phyloP scores from a whole-genome alignment of 1,140 invertebrate species.

The Drosophila pseudoobscura region DNA sequence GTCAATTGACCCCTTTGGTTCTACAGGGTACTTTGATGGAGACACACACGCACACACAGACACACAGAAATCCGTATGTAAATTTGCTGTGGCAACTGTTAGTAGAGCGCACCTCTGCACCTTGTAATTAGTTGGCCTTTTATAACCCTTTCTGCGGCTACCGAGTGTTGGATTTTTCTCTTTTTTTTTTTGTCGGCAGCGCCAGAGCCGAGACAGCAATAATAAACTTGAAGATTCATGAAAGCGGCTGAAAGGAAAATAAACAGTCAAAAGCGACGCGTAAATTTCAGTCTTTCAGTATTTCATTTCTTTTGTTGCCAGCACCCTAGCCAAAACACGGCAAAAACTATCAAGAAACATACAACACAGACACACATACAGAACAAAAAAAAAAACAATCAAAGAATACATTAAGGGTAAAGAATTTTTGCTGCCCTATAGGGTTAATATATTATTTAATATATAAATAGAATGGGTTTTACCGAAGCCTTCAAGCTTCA shows the following conservation, averaged over 20 bases:
- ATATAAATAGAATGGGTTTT: too few relatives aligned
- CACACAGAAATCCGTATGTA: conserved; percentile 30
- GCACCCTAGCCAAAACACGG: not conserved
- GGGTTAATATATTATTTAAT: too few relatives aligned
- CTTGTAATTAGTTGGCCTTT: conserved; percentile 78
- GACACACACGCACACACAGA: too few relatives aligned
- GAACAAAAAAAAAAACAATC: too few relatives aligned
- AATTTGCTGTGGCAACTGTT: conserved; percentile 47
- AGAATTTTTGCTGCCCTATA: too few relatives aligned
- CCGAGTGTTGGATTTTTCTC: conserved; percentile 60
- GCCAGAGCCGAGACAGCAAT: conserved; percentile 58
- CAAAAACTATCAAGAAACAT: too few relatives aligned
- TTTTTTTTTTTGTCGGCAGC: too few relatives aligned
- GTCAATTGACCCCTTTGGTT: too few relatives aligned
- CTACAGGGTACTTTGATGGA: conserved; percentile 23
- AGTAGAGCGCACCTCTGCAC: conserved; percentile 38
- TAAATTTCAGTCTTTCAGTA: conserved; percentile 77
- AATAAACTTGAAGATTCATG: conserved; percentile 79
- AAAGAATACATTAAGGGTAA: too few relatives aligned
- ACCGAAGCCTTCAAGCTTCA: too few relatives aligned
- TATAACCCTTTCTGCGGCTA: conserved; percentile 47
- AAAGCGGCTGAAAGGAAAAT: conserved; percentile 75
- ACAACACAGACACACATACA: too few relatives aligned
- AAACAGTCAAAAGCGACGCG: conserved; percentile 64
- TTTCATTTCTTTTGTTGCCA: conserved; percentile 75